A percentile compares a stretch with the other conserved stretches of the same genome.
Evolutionary conservation across 2,797 vertebrate species (phyloP).

Genomic region (Dallia pectoralis): DNA sequence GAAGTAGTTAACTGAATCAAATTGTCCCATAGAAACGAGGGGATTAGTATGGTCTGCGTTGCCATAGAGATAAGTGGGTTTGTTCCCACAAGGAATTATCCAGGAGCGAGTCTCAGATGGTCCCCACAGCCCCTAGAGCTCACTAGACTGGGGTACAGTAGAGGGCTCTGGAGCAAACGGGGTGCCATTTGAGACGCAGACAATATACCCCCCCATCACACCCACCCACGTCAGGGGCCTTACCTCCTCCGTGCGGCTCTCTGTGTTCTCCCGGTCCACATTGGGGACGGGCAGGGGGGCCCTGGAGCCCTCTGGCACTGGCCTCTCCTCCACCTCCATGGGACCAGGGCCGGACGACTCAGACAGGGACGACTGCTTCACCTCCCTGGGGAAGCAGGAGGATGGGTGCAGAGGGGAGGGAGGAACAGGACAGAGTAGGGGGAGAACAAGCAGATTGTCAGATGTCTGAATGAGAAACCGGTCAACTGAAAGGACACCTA

Average conservation of each 20-base stretch:
- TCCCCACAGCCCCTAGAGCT: neutral
- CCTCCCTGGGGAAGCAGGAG: slow-evolving; percentile 60
- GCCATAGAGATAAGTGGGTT: neutral
- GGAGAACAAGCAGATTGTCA: neutral
- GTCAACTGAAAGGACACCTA: neutral
- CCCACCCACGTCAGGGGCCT: slow-evolving; percentile 51
- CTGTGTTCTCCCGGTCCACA: slow-evolving; percentile 66
- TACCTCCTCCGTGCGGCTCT: slow-evolving; percentile 77
- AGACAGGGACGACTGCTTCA: slow-evolving; percentile 60
- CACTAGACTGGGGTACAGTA: neutral
- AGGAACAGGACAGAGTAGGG: slow-evolving; percentile 11
- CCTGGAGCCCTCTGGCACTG: slow-evolving; percentile 61
- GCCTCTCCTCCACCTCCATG: slow-evolving; percentile 71
- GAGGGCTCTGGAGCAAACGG: neutral
- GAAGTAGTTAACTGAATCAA: neutral
- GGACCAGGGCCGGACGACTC: slow-evolving; percentile 72
- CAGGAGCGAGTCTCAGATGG: neutral
- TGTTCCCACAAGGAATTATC: no score
- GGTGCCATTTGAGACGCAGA: neutral
- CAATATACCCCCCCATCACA: neutral
- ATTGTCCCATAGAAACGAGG: neutral
- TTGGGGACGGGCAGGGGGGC: slow-evolving; percentile 61
- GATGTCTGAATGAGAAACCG: neutral
- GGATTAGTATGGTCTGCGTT: neutral
- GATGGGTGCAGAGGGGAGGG: slow-evolving; percentile 14